These are phyloP conservation scores for Drosophila mauritiana DNA, from an alignment of 1,140 invertebrate genomes.

Conservation along the genomic window DNA sequence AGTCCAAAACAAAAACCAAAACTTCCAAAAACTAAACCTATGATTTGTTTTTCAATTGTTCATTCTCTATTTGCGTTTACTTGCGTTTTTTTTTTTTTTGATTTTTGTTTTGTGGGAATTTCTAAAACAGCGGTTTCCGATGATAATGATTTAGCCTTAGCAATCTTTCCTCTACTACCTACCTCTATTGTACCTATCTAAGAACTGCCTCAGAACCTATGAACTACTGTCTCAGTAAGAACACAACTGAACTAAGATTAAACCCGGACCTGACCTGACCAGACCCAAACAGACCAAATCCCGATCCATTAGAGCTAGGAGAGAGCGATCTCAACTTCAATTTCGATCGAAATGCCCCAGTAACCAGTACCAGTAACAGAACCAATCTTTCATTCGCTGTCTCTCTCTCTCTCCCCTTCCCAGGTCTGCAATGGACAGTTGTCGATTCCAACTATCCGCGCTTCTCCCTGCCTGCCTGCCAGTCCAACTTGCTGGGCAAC, in stretches of 20 bases:
- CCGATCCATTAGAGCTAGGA: slow-evolving; percentile 40
- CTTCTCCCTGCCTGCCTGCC: slow-evolving; percentile 87
- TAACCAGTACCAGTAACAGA: slow-evolving; percentile 47
- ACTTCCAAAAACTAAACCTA: slow-evolving; percentile 47
- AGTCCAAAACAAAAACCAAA: slow-evolving; percentile 67
- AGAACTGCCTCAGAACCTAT: slow-evolving; percentile 23
- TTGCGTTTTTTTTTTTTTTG: slow-evolving; percentile 17
- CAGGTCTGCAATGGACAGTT: slow-evolving; percentile 90
- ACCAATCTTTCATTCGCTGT: slow-evolving; percentile 80
- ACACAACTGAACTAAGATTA: slow-evolving; percentile 11
- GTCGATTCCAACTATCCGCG: slow-evolving; percentile 88
- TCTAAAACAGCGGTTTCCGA: slow-evolving; percentile 54
- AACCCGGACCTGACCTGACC: slow-evolving; percentile 1
- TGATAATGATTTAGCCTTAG: slow-evolving; percentile 78
- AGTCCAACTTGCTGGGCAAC: slow-evolving; percentile 85
- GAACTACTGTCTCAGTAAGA: slow-evolving; percentile 16
- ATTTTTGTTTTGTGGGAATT: slow-evolving; percentile 40
- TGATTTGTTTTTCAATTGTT: slow-evolving; percentile 27
- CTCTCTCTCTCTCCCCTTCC: slow-evolving; percentile 85
- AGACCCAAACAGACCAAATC: not conserved
- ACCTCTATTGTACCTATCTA: slow-evolving; percentile 53
- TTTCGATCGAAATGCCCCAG: slow-evolving; percentile 47
- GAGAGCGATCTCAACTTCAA: slow-evolving; percentile 56
- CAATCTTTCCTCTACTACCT: slow-evolving; percentile 71
- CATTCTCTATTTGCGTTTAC: slow-evolving; percentile 51